A percentile compares a stretch with the other conserved stretches of the same genome.
phyloP scores from a whole-genome alignment of 2,888 invertebrate genomes.

The Hydraecia micacea region DNA sequence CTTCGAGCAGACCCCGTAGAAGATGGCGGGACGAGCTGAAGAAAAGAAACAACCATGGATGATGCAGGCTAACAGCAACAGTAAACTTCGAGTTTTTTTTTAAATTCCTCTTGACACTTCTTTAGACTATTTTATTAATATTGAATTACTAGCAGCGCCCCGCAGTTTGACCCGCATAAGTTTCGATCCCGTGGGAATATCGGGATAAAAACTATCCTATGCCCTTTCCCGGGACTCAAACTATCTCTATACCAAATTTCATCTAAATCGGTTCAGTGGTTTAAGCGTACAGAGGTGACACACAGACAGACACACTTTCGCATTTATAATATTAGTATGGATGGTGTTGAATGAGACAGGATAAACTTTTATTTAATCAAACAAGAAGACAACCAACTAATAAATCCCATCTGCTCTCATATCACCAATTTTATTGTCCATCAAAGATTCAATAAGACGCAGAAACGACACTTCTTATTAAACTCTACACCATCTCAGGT shows the following conservation, averaged over 20 bases:
- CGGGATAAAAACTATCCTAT: no score
- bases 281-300: no score
- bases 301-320: no score
- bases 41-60: no score
- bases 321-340: no score
- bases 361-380: not conserved
- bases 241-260: no score
- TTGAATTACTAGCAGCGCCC: not conserved
- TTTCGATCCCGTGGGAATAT: no score
- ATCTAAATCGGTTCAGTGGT: no score
- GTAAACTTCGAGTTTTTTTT: not conserved
- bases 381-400: slow-evolving; percentile 9
- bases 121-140: not conserved
- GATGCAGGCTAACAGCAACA: not conserved
- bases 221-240: no score
- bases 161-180: no score
- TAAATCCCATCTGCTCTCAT: slow-evolving; percentile 25
- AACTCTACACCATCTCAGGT: slow-evolving; percentile 19
- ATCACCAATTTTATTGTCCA: slow-evolving; percentile 38
- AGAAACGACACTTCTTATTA: slow-evolving; percentile 46
- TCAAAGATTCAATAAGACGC: slow-evolving; percentile 38
- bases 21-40: not conserved
- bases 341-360: not conserved
- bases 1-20: not conserved
- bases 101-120: no score